Percentiles rank a stretch among this genome's conserved stretches.
Conservation (phyloP, 1,140 invertebrate species). For the Tetramorium simillimum region DNA sequence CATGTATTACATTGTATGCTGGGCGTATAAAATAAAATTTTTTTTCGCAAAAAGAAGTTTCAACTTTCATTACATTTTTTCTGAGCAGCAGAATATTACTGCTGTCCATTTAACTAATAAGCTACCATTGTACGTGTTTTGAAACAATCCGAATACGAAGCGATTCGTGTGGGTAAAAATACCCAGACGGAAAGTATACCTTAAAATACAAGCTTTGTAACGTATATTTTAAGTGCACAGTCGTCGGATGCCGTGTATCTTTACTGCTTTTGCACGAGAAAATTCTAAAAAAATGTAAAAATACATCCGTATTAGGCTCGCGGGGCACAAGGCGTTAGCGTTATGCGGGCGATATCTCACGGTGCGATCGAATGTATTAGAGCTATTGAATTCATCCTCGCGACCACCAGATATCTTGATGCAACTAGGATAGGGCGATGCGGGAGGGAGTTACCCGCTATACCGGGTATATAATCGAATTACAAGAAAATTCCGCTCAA, state of each 20-base stretch:
- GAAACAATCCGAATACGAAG: neutral
- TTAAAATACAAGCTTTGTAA: neutral
- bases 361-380: conserved; percentile 18
- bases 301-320: neutral
- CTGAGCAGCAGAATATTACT: neutral
- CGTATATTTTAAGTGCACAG: neutral
- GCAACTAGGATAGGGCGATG: neutral
- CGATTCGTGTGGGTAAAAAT: neutral
- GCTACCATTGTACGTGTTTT: neutral
- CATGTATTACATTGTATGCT: conserved; percentile 1
- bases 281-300: conserved; percentile 35
- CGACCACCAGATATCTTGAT: conserved; percentile 17
- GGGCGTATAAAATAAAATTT: neutral
- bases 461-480: neutral
- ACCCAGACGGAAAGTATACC: neutral
- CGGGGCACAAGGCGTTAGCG: neutral
- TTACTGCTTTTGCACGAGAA: neutral
- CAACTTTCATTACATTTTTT: conserved; percentile 8
- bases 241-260: neutral
- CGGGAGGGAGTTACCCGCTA: neutral
- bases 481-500: conserved; percentile 13
- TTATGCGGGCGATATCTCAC: neutral
- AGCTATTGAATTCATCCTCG: conserved; percentile 18
- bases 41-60: neutral
- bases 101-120: conserved; percentile 35